Conservation (phyloP, 2,113 vertebrate genomes). For the Siniperca chuatsi region DNA sequence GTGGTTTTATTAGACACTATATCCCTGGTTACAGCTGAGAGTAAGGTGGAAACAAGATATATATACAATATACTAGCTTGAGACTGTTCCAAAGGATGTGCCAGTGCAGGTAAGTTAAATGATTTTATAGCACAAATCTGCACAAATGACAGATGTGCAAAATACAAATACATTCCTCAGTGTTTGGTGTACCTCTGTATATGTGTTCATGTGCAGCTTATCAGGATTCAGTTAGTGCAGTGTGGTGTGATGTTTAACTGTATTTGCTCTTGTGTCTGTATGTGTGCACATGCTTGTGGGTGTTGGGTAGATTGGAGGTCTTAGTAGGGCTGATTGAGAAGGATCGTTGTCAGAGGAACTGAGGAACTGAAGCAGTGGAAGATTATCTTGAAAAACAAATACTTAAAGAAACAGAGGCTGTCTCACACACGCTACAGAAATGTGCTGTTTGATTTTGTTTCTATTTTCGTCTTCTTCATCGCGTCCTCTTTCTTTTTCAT, state of each 20-base stretch:
- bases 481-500: conserved; percentile 56
- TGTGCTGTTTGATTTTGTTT: conserved; percentile 44
- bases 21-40: neutral
- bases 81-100: neutral
- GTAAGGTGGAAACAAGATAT: neutral
- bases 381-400: conserved; percentile 62
- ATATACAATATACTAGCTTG: neutral
- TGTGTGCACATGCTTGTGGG: conserved; percentile 10
- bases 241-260: neutral
- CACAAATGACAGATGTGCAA: neutral
- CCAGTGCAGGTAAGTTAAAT: neutral
- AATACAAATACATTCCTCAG: neutral
- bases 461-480: conserved; percentile 51
- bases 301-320: conserved; percentile 28
- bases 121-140: neutral
- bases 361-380: conserved; percentile 41
- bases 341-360: conserved; percentile 48
- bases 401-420: conserved; percentile 25
- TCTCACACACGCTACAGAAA: conserved; percentile 36
- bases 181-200: neutral
- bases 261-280: neutral
- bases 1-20: neutral
- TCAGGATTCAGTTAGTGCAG: conserved; percentile 23
- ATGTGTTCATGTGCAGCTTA: conserved; percentile 21
- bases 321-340: conserved; percentile 48